These are phyloP conservation scores for Peromyscus nudipes DNA, from an alignment of 2,797 vertebrate genomes.

Conservation along the genomic window DNA sequence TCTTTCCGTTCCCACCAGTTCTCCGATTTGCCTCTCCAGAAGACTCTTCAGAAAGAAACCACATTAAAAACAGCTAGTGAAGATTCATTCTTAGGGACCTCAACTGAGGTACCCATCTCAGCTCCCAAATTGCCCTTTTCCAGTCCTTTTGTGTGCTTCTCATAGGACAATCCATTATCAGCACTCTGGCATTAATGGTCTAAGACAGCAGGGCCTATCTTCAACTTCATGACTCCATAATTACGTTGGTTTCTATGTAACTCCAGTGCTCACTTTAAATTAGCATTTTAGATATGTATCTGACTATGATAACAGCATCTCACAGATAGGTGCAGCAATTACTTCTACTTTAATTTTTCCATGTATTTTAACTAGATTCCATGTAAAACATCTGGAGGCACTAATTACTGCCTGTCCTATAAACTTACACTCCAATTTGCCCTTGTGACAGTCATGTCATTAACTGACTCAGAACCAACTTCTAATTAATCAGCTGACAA, in stretches of 20 bases:
- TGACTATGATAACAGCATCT: slow-evolving; percentile 73
- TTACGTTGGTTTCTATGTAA: slow-evolving; percentile 78
- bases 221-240: slow-evolving; percentile 67
- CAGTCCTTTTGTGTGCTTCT: background rate
- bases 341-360: slow-evolving; percentile 82
- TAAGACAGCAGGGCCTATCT: slow-evolving; percentile 64
- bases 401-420: slow-evolving; percentile 84
- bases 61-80: background rate
- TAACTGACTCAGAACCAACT: slow-evolving; percentile 83
- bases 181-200: background rate
- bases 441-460: slow-evolving; percentile 80
- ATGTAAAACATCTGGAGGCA: slow-evolving; percentile 83
- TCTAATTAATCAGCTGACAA: slow-evolving; percentile 80
- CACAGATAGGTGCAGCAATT: slow-evolving; percentile 75
- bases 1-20: background rate
- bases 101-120: background rate
- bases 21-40: background rate
- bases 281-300: slow-evolving; percentile 76
- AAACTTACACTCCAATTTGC: slow-evolving; percentile 80
- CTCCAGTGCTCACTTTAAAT: background rate
- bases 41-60: background rate
- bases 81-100: background rate
- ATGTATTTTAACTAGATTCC: slow-evolving; percentile 74
- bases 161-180: background rate
- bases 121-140: background rate